phyloP scores from a whole-genome alignment of 2,888 invertebrate genomes.

The Aethes cnicana region DNA sequence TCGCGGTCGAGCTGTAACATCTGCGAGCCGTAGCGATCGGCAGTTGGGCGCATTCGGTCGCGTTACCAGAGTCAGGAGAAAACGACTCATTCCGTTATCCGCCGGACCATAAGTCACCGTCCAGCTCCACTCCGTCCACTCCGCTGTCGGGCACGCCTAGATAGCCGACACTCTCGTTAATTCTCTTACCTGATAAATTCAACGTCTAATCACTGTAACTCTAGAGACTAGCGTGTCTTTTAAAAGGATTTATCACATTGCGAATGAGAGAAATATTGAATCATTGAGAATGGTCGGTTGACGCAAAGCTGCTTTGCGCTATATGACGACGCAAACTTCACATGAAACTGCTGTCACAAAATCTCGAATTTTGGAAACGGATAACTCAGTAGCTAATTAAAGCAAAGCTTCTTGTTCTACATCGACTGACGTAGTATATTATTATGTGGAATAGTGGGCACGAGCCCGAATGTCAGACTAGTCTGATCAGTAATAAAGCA shows the following conservation, averaged over 20 bases:
- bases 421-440: no score
- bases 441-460: no score
- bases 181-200: constrained; percentile 14
- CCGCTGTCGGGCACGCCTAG: constrained; percentile 12
- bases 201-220: constrained; percentile 13
- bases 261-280: no score
- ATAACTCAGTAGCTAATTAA: no score
- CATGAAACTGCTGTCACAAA: no score
- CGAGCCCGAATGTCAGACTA: no score
- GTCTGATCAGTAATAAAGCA: no score
- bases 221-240: constrained; percentile 10
- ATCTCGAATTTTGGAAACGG: no score
- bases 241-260: not conserved
- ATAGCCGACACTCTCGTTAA: constrained; percentile 17
- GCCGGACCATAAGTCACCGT: constrained; percentile 31
- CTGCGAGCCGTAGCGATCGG: constrained; percentile 4
- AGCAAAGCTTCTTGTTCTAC: no score
- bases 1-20: not conserved
- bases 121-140: constrained; percentile 8
- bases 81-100: constrained; percentile 56
- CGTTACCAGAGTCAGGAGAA: constrained; percentile 45
- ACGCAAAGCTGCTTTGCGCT: no score
- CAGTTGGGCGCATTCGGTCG: constrained; percentile 18
- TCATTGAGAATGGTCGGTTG: no score
- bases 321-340: no score